Evolutionary conservation across 2,113 vertebrate genomes (phyloP).

Genomic region (Passer montanus): DNA sequence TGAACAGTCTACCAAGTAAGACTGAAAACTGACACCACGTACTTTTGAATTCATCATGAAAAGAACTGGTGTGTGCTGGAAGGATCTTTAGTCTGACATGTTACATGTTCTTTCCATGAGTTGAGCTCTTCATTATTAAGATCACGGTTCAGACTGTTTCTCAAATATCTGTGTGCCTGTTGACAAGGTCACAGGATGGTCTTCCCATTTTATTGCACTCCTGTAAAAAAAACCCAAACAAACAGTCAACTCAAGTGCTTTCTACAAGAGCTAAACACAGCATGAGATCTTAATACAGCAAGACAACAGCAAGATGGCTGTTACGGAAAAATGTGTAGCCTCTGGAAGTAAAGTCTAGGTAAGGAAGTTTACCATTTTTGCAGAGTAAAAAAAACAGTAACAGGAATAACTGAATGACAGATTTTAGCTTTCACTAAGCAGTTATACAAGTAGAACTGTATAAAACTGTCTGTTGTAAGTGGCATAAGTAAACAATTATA

Average conservation of each 20-base stretch:
- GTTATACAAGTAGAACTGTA: not conserved
- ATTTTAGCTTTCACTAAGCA: not conserved
- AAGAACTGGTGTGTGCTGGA: not conserved
- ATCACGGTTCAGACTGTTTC: slow-evolving; percentile 12
- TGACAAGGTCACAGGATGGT: slow-evolving; percentile 1
- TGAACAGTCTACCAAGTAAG: not conserved
- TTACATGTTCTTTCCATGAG: not conserved
- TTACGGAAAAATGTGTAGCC: not conserved
- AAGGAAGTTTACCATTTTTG: not conserved
- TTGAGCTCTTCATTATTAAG: slow-evolving; percentile 18
- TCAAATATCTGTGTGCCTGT: not conserved
- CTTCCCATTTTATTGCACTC: not conserved
- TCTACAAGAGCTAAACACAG: not conserved
- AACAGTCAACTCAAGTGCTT: not conserved
- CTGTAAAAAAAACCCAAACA: not conserved
- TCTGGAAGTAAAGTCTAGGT: not conserved
- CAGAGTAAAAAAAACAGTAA: not conserved
- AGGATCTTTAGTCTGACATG: not conserved
- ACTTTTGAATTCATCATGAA: not conserved
- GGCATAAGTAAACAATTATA: not conserved
- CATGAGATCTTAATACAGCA: not conserved
- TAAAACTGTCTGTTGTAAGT: not conserved
- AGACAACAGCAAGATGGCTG: not conserved
- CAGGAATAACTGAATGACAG: not conserved
- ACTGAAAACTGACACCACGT: not conserved